Base-by-base conservation (phyloP, 2,113 vertebrate genomes). In the Amazona vittata region DNA sequence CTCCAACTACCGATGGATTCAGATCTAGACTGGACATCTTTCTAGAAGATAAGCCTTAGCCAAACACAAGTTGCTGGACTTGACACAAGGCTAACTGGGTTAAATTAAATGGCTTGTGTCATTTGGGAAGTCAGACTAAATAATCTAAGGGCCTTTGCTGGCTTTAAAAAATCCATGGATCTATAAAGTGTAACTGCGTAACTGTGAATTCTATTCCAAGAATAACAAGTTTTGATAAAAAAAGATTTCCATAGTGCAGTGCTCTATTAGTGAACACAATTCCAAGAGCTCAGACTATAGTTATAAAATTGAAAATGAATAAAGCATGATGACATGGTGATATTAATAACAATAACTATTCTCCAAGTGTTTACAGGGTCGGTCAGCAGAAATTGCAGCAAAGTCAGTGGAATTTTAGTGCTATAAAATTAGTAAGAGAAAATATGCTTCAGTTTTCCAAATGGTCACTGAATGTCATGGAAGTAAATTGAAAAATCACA, bases 141-240 rank as follows among this genome's bases (percentile, higher is more conserved):
- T 90, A 95, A 95, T 89, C 43, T 64, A 81, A 90, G 20, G 39
- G 43, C 10, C 50, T 83, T 90, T 96, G 88, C 79, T 95, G 88
- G 71, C 53, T 85, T 86, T 65, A 89, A 94, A 95, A 95, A 76
- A 73, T 55, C 65, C 44, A 71, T 55, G 39, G 77, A 93, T 87
- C 91, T 85, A 90, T 93, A 92, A 93, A 96, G 59, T 41, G 22
- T 65, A 96, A 94, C 10, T 7, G 46, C 78, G 67, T 78, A 95
- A 90, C 64, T 69, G 33, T 55, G 77, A 93, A 64, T 89, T 79
- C 62, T 76, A 64, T 52, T 96, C 95, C 95, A 97, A 96, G 57
- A 95, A 96, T 49, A 97, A 96, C 83, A 97, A 33, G 0, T 94
- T 94, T 87, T 87, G 83, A 84, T 94, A 95, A 87, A 96, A 89